phyloP scores from a whole-genome alignment of 2,113 vertebrate genomes.

The Amphiprion percula region DNA sequence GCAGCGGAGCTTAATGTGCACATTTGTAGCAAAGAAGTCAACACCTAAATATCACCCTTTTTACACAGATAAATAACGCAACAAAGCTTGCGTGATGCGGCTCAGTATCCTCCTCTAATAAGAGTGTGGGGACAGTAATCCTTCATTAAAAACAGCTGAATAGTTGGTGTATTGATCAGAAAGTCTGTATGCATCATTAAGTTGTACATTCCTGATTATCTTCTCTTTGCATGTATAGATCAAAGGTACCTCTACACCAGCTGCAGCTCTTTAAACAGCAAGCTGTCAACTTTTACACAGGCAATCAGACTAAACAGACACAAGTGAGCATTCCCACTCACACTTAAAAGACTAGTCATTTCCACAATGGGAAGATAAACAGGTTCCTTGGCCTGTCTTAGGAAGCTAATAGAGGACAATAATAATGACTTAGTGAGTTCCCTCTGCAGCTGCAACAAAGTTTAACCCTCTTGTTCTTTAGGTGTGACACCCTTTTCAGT shows the following conservation, averaged over 20 bases:
- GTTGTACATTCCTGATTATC: constrained; percentile 26
- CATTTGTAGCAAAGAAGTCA: constrained; percentile 16
- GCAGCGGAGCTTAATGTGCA: constrained; percentile 20
- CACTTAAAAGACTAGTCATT: not conserved
- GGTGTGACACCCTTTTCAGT: too few relatives aligned
- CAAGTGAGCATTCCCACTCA: not conserved
- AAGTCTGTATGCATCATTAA: constrained; percentile 52
- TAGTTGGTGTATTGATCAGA: constrained; percentile 50
- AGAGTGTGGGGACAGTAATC: constrained; percentile 25
- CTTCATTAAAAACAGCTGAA: constrained; percentile 54
- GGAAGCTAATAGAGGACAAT: not conserved
- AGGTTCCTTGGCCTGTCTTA: not conserved
- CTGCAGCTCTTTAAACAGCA: constrained; percentile 33
- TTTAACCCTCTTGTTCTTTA: not conserved
- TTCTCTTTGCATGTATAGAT: constrained; percentile 47
- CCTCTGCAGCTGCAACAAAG: not conserved
- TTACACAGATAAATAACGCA: constrained; percentile 30
- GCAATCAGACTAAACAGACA: not conserved
- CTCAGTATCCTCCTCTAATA: constrained; percentile 40
- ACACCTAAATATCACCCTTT: constrained; percentile 48
- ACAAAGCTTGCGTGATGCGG: constrained; percentile 8
- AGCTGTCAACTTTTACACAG: constrained; percentile 1
- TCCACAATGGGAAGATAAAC: constrained; percentile 5
- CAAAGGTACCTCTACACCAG: constrained; percentile 11
- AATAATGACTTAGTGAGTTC: not conserved